A percentile compares a stretch with the other conserved stretches of the same genome.
phyloP scores from a whole-genome alignment of 92 coral and sea anemone genomes.

The Umimayanthus kanabou region DNA sequence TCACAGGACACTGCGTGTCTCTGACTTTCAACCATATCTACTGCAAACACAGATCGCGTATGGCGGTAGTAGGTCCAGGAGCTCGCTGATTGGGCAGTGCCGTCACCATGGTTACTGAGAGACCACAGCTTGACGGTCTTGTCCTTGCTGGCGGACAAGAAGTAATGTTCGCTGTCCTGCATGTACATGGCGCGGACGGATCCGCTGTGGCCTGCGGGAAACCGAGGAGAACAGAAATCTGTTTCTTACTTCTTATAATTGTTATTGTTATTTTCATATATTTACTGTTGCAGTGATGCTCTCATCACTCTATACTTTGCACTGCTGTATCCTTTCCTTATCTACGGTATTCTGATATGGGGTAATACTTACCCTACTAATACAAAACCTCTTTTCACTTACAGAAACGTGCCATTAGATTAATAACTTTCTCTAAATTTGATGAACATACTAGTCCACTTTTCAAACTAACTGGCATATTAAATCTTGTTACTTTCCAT shows the following conservation, averaged over 20 bases:
- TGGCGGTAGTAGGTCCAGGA: conserved; percentile 96
- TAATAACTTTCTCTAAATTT: too few species aligned
- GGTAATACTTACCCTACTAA: too few species aligned
- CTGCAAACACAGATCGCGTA: conserved; percentile 86
- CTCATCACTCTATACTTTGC: too few species aligned
- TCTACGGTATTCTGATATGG: too few species aligned
- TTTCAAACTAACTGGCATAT: too few species aligned
- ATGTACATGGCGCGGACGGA: conserved; percentile 83
- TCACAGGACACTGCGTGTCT: conserved; percentile 95
- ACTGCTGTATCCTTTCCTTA: too few species aligned
- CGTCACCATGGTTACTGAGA: conserved; percentile 99
- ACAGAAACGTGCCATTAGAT: too few species aligned
- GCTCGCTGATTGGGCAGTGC: conserved; percentile 98
- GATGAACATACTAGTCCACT: too few species aligned
- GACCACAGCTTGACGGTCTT: conserved; percentile 98
- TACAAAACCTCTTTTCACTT: too few species aligned
- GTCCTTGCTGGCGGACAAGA: conserved; percentile 93
- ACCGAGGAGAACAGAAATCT: neutral
- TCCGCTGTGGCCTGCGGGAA: conserved; percentile 86
- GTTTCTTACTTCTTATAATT: neutral
- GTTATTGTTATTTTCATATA: too few species aligned
- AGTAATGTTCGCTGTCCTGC: conserved; percentile 95
- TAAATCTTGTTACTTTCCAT: too few species aligned
- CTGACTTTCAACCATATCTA: conserved; percentile 84
- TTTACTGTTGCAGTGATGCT: neutral